Conservation (phyloP, 2,888 invertebrate species). For the Nemotelus nigrinus region DNA sequence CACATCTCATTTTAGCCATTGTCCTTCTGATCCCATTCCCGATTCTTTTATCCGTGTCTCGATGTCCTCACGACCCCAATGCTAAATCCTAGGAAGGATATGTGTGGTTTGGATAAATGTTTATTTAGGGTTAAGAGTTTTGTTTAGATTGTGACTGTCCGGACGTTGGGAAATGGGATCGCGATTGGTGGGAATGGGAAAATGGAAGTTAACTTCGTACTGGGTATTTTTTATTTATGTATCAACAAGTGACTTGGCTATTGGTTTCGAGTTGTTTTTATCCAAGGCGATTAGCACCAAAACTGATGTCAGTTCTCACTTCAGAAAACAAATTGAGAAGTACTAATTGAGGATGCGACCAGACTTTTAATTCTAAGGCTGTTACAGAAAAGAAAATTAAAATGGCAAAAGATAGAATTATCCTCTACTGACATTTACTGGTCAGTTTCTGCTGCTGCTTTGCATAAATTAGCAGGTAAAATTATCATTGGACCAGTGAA, state of each 20-base stretch:
- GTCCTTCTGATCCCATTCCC: slow-evolving; percentile 44
- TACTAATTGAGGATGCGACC: too few species aligned
- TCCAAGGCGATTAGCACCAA: too few species aligned
- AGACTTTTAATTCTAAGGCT: too few species aligned
- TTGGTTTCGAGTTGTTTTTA: not conserved
- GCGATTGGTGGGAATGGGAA: not conserved
- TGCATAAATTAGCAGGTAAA: too few species aligned
- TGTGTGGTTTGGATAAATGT: slow-evolving; percentile 43
- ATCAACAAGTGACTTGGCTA: slow-evolving; percentile 16
- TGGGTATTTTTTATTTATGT: not conserved
- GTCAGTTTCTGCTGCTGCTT: too few species aligned
- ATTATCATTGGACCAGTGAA: too few species aligned
- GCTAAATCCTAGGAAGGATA: slow-evolving; percentile 28
- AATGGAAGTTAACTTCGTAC: not conserved
- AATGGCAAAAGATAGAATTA: too few species aligned
- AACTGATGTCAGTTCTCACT: too few species aligned
- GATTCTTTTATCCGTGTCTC: slow-evolving; percentile 29
- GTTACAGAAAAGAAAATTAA: too few species aligned
- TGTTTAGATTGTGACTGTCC: slow-evolving; percentile 37
- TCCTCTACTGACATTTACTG: too few species aligned
- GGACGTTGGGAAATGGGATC: slow-evolving; percentile 6
- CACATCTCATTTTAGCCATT: slow-evolving; percentile 47
- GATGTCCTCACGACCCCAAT: slow-evolving; percentile 1
- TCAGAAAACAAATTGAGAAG: too few species aligned
- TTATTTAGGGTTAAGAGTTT: slow-evolving; percentile 40